phyloP scores from a whole-genome alignment of 2,113 vertebrate genomes.

The Pristiophorus japonicus region DNA sequence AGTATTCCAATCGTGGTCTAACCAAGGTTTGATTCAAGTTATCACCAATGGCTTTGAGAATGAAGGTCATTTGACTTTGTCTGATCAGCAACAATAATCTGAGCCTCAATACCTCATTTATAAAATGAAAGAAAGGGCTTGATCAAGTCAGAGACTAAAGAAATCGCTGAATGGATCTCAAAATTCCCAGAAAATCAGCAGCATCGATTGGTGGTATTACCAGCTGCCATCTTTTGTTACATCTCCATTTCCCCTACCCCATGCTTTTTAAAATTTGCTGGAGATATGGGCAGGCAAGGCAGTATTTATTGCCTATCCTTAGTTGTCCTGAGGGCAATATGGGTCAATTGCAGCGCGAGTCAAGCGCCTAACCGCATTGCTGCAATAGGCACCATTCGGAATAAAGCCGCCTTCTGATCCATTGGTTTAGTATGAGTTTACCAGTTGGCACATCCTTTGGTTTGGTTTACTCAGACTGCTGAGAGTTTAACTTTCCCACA shows the following conservation, averaged over 20 bases:
- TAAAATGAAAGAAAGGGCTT: neutral
- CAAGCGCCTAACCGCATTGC: neutral
- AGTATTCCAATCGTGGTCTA: neutral
- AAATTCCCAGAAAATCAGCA: no score
- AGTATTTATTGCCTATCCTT: neutral
- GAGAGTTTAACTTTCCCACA: neutral
- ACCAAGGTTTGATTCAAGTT: neutral
- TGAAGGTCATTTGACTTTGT: neutral
- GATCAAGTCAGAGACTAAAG: neutral
- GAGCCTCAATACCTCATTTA: neutral
- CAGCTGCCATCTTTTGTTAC: neutral
- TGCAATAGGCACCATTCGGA: neutral
- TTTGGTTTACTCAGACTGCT: neutral
- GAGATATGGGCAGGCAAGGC: neutral
- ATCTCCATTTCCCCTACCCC: neutral
- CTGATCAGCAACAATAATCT: neutral
- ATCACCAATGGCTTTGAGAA: neutral
- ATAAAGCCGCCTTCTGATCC: neutral
- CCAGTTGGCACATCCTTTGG: neutral
- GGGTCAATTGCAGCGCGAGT: neutral
- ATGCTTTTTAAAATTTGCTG: neutral
- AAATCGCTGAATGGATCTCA: neutral
- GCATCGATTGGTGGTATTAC: neutral
- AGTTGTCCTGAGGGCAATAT: neutral
- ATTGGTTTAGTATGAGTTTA: neutral